These are phyloP conservation scores for Dynastes maya DNA, from an alignment of 2,888 invertebrate genomes.

Conservation along the genomic window DNA sequence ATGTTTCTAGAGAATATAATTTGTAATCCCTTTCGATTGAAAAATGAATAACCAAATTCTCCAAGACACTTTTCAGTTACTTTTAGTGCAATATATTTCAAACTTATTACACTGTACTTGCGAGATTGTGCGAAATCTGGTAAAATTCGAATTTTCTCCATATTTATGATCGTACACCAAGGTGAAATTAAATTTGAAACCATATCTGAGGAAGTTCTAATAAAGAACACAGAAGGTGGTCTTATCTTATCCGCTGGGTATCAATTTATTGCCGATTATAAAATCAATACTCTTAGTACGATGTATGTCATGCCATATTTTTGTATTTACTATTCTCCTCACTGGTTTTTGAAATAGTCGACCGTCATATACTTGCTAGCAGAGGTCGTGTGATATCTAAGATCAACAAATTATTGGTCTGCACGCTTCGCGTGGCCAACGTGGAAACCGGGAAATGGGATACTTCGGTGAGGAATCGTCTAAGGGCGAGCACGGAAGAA, in stretches of 20 bases:
- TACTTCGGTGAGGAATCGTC: constrained; percentile 32
- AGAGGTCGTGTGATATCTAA: neutral
- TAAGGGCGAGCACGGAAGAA: neutral
- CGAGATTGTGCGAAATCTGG: neutral
- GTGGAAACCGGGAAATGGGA: constrained; percentile 46
- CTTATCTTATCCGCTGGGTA: constrained; percentile 46
- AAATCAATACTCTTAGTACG: constrained; percentile 47
- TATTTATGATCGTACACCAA: constrained; percentile 13
- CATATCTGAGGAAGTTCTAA: constrained; percentile 25
- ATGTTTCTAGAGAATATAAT: too few species aligned
- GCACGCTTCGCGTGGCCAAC: constrained; percentile 30
- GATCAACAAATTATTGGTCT: constrained; percentile 1
- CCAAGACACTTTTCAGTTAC: too few species aligned
- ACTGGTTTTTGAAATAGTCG: constrained; percentile 36
- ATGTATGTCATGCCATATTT: constrained; percentile 40
- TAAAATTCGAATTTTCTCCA: constrained; percentile 1
- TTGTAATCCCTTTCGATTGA: too few species aligned
- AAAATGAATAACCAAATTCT: too few species aligned
- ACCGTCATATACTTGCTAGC: neutral
- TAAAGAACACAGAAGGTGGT: constrained; percentile 32
- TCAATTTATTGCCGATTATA: constrained; percentile 50
- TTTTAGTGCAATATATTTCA: too few species aligned
- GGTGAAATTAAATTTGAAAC: constrained; percentile 25
- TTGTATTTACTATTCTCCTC: constrained; percentile 28
- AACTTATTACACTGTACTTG: too few species aligned